Base-by-base conservation (phyloP, 2,797 vertebrate species). In the Spea hammondii region DNA sequence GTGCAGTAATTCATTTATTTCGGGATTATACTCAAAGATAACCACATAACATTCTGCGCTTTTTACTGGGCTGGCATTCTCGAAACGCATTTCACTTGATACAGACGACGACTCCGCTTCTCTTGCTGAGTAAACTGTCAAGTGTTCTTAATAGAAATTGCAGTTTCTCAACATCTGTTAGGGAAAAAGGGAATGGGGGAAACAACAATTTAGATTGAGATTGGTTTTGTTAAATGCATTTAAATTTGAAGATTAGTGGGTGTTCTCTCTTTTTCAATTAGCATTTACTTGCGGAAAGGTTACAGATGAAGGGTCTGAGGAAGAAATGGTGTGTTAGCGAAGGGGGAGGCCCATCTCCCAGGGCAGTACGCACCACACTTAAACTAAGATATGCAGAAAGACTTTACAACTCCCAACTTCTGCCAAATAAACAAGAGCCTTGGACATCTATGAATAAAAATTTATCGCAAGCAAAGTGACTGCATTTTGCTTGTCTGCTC, bases 181-280 rank as follows among this genome's bases (percentile, higher is more conserved):
- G 92, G 92, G 92, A 91, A 91, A 78, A 91, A 91, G 90, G 89
- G 91, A 93, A 91, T 86, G 89, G 90, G 32, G 82, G 89, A 88
- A 91, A 92, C 89, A 92, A 92, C 92, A 90, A 93, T 93, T 93
- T 91, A 92, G 89, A 91, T 87, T 84, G 91, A 93, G 92, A 93
- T 93, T 93, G 92, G 91, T 92, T 93, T 93, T 93, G 92, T 93
- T 93, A 93, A 93, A 93, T 93, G 92, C 92, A 93, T 93, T 93
- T 93, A 93, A 93, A 93, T 92, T 93, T 90, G 91, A 92, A 93
- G 92, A 93, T 93, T 93, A 93, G 92, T 93, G 89, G 70, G 89
- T 91, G 92, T 92, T 93, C 91, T 92, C 91, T 92, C 92, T 91
- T 93, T 93, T 93, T 92, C 92, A 93, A 93, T 93, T 93, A 93